phyloP scores from a whole-genome alignment of 2,888 invertebrate genomes.

The Falcaria lacertinaria region DNA sequence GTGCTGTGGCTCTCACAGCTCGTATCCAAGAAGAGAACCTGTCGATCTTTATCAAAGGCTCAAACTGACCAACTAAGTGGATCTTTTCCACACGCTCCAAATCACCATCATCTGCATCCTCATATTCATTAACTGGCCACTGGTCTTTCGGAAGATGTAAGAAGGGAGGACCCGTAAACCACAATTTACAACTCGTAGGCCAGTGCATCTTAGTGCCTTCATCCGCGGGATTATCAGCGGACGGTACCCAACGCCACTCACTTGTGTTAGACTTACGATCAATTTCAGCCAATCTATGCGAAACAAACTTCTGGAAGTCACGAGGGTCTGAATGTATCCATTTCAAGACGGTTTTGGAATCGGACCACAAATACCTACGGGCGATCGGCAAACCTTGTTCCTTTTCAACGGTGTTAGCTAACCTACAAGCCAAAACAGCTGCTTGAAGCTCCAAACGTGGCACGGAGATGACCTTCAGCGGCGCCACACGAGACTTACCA shows the following conservation, averaged over 20 bases:
- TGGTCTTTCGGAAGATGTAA: not conserved
- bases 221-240: not conserved
- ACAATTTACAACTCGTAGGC: not conserved
- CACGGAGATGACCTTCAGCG: not conserved
- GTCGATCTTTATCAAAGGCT: not conserved
- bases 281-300: not conserved
- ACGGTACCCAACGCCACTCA: not conserved
- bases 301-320: not conserved
- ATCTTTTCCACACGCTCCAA: not conserved
- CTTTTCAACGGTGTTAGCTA: not conserved
- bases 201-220: not conserved
- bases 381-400: not conserved
- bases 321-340: not conserved
- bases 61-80: not conserved
- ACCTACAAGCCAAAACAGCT: not conserved
- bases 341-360: not conserved
- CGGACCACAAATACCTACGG: not conserved
- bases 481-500: not conserved
- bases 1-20: not conserved
- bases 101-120: not conserved
- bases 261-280: not conserved
- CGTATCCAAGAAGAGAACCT: constrained; percentile 2
- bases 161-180: not conserved
- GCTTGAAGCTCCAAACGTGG: not conserved
- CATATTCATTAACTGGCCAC: not conserved